Percentiles rank a stretch among this genome's conserved stretches.
phyloP scores from a whole-genome alignment of 2,113 vertebrate species.

The Columba janthina region DNA sequence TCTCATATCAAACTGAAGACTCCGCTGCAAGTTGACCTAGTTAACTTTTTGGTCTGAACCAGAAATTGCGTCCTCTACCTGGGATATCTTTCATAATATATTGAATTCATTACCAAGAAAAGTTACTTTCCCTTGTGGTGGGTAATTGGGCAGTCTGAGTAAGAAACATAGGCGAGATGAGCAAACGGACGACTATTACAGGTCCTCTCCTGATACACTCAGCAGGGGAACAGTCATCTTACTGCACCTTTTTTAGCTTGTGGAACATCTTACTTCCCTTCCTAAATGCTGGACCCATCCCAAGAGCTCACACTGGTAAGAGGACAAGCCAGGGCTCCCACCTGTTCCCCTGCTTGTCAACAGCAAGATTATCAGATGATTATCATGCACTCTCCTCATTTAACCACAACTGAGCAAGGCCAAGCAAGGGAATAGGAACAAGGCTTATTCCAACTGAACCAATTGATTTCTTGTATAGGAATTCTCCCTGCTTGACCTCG shows the following conservation, averaged over 20 bases:
- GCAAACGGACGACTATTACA: not conserved
- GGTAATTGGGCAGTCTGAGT: not conserved
- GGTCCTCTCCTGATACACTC: not conserved
- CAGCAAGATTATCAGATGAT: not conserved
- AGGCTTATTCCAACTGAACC: conserved; percentile 32
- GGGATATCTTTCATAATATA: not conserved
- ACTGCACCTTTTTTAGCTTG: not conserved
- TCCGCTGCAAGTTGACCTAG: not conserved
- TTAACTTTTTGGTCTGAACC: not conserved
- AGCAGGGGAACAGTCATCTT: not conserved
- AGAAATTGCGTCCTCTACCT: not conserved
- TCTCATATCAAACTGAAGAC: not conserved
- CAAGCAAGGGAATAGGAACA: conserved; percentile 6
- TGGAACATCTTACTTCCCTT: not conserved
- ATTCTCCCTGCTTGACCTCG: conserved; percentile 32
- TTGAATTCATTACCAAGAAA: not conserved
- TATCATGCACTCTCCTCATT: conserved; percentile 30
- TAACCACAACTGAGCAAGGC: conserved; percentile 32
- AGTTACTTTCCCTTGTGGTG: not conserved
- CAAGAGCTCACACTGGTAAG: not conserved
- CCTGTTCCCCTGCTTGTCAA: not conserved
- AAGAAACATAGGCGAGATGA: not conserved
- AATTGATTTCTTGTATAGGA: not conserved
- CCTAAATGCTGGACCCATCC: not conserved
- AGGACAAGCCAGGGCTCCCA: not conserved